Evolutionary conservation across 1,140 invertebrate genomes (phyloP).

Genomic region (Drosophila micromelanica): DNA sequence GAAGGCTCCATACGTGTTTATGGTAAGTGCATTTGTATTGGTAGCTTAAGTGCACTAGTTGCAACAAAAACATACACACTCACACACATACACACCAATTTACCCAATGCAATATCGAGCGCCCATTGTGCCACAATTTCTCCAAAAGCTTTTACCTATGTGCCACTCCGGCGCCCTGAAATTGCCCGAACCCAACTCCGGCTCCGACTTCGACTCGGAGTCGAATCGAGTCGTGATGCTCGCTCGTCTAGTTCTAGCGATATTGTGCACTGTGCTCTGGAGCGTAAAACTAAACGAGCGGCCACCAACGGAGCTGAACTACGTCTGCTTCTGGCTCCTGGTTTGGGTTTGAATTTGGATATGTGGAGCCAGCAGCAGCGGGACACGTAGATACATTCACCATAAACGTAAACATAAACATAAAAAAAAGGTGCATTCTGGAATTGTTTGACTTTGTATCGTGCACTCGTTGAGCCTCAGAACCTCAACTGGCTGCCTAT

Average conservation of each 20-base stretch:
- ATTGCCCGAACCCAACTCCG: conserved; percentile 4
- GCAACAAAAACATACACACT: conserved; percentile 48
- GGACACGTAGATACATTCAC: conserved; percentile 62
- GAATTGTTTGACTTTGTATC: conserved; percentile 79
- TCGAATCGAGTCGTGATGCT: conserved; percentile 2
- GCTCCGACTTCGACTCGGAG: too few species aligned
- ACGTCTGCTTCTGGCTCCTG: conserved; percentile 12
- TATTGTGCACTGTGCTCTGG: conserved; percentile 59
- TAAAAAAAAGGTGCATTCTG: conserved; percentile 68
- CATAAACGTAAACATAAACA: conserved; percentile 71
- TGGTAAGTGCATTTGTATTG: conserved; percentile 87
- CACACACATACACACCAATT: conserved; percentile 21
- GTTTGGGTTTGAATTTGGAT: conserved; percentile 18
- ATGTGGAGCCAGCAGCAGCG: neutral
- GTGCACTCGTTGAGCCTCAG: conserved; percentile 29
- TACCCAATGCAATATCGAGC: conserved; percentile 71
- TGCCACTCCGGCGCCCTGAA: conserved; percentile 51
- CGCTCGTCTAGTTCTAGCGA: conserved; percentile 44
- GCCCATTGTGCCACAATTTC: conserved; percentile 80
- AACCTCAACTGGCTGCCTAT: neutral
- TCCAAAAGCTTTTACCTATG: conserved; percentile 82
- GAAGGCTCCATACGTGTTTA: conserved; percentile 96
- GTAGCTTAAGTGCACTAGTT: conserved; percentile 79
- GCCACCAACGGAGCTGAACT: conserved; percentile 40
- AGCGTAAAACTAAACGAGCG: conserved; percentile 81